Percentiles rank a stretch among this genome's conserved stretches.
Evolutionary conservation across 2,888 invertebrate genomes (phyloP).

Genomic region (Drosophila neonasuta): DNA sequence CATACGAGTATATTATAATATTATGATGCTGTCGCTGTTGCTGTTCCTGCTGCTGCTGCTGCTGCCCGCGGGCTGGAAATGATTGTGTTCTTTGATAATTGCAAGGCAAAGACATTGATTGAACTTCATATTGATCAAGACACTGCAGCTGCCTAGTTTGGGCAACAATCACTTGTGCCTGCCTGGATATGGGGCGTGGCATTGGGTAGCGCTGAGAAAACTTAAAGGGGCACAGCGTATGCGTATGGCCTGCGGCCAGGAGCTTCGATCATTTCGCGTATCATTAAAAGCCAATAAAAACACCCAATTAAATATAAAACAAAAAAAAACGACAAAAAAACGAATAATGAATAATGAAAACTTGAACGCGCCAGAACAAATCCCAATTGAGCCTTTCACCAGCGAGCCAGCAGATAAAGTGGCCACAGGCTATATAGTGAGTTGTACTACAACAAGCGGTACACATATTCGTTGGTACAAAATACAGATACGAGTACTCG

Average conservation of each 20-base stretch:
- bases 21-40: no score
- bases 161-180: conserved; percentile 69
- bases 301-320: conserved; percentile 76
- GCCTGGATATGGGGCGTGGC: conserved; percentile 60
- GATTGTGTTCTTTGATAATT: conserved; percentile 59
- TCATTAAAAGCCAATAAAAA: conserved; percentile 77
- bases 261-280: conserved; percentile 76
- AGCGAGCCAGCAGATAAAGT: conserved; percentile 25
- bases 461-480: conserved; percentile 17
- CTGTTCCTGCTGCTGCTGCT: conserved; percentile 1
- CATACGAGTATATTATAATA: conserved; percentile 2
- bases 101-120: conserved; percentile 63
- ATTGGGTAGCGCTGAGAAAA: conserved; percentile 42
- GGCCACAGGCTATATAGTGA: conserved; percentile 35
- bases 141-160: conserved; percentile 35
- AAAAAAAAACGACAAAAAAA: conserved; percentile 18
- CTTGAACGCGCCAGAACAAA: conserved; percentile 63
- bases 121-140: conserved; percentile 68
- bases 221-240: conserved; percentile 26
- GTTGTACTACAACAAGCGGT: conserved; percentile 26
- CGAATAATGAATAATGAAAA: conserved; percentile 21
- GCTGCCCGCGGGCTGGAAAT: conserved; percentile 16
- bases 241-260: conserved; percentile 60
- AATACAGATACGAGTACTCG: conserved; percentile 11
- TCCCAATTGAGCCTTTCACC: conserved; percentile 77